Base-by-base conservation (phyloP, 64 coral and sea anemone species). In the Stichodactyla mertensii region DNA sequence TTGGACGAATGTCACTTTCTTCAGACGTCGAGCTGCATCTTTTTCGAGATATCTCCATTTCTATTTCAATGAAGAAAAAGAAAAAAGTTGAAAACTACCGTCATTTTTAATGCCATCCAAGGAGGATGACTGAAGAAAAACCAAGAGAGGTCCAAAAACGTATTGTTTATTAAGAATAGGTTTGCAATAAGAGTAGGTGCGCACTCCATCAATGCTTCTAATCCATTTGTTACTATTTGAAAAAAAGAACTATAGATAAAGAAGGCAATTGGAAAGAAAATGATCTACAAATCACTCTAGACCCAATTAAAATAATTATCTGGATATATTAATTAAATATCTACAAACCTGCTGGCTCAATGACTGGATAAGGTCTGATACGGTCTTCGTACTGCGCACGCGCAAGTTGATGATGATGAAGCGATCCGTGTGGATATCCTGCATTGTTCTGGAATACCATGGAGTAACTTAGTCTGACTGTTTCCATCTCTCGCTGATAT, bases 401-500 rank as follows among this genome's bases (percentile, higher is more conserved):
- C 15, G 66, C 60, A 28, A 87, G 36, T 51, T 54, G 67, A 23
- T 67, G 85, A 57, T 55, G 83, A 77, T 74, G 66, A 19, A 87
- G 12, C 19, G 20, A 4, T 5, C 52, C 19, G 20, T 27, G 57
- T 55, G 23, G 56, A 18, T 55, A 55, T 57, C 84, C 90, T 15
- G 66, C 83, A n/a, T 85, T 86, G 24, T 79, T 81, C 60, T 86
- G 85, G 51, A 87, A 91, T 52, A 91, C 90, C 90, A 91, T 91
- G 51, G 90, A 91, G 61, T 91, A 91, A 53, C 84, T 91, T 45
- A 91, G 23, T 22, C 90, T 16, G 24, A 86, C 90, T 20, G 86
- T 91, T 87, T 91, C 90, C 84, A 91, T 54, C 83, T 91, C 90
- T 79, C 90, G 52, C 52, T 91, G 90, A 60, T 91, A 91, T 83